Conservation (phyloP, 1,140 invertebrate species). For the Parapsyche elsis region DNA sequence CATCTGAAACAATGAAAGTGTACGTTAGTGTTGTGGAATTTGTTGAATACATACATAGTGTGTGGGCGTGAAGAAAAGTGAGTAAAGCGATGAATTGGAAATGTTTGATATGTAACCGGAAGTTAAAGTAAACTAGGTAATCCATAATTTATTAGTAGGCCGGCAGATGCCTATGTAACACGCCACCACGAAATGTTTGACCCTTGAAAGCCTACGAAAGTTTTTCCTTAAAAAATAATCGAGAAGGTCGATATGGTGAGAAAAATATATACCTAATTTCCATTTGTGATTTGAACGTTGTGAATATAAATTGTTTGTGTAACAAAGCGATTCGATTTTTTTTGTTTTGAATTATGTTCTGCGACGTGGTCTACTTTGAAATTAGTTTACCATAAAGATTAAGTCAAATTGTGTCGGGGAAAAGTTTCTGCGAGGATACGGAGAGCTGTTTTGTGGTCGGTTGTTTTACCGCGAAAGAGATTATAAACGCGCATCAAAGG, state of each 20-base stretch:
- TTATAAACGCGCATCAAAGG: conserved; percentile 10
- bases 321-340: no score
- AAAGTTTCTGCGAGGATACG: no score
- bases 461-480: neutral
- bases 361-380: neutral
- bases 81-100: conserved; percentile 10
- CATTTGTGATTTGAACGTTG: no score
- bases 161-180: conserved; percentile 35
- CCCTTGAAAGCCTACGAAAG: conserved; percentile 7
- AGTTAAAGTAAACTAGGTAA: conserved; percentile 40
- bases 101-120: conserved; percentile 10
- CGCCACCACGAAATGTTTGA: conserved; percentile 35
- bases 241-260: no score
- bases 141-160: conserved; percentile 42
- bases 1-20: neutral
- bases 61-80: neutral
- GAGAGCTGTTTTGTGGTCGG: neutral
- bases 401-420: neutral
- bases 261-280: no score
- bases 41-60: neutral
- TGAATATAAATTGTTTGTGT: no score
- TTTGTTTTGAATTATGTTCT: neutral
- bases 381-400: conserved; percentile 5
- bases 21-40: no score
- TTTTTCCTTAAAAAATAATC: no score